Conservation (phyloP, 2,888 invertebrate genomes). For the Netelia melanura region DNA sequence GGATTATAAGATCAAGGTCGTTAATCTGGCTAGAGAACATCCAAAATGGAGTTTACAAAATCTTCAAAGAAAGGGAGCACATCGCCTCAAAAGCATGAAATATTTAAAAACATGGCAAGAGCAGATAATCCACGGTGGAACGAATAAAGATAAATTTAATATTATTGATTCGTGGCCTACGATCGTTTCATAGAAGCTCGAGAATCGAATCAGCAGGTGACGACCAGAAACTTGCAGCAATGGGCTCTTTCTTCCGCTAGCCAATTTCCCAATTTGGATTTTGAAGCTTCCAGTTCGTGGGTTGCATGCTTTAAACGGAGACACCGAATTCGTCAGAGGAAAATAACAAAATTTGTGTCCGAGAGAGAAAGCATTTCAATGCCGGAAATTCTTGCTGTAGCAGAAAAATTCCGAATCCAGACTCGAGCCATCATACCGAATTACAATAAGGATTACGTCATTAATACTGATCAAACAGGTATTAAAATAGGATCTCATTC, state of each 20-base stretch:
- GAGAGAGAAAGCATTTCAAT: conserved; percentile 42
- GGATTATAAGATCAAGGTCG: conserved; percentile 47
- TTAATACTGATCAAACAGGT: conserved; percentile 67
- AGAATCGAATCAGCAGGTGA: conserved; percentile 63
- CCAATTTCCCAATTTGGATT: conserved; percentile 64
- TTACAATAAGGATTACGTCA: conserved; percentile 59
- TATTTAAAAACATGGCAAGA: conserved; percentile 62
- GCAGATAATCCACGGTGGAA: conserved; percentile 59
- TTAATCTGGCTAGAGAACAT: conserved; percentile 52
- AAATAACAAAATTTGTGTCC: conserved; percentile 55
- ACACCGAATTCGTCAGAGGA: conserved; percentile 63
- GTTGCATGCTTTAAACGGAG: conserved; percentile 57
- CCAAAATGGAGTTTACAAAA: conserved; percentile 64
- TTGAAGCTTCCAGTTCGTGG: conserved; percentile 61
- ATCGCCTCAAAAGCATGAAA: conserved; percentile 56
- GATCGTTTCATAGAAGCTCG: conserved; percentile 67
- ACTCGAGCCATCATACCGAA: conserved; percentile 43
- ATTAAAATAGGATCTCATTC: conserved; percentile 2
- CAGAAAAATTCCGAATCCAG: conserved; percentile 50
- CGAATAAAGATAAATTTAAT: conserved; percentile 57
- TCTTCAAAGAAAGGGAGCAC: conserved; percentile 51
- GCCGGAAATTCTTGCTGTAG: conserved; percentile 44
- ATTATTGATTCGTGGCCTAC: conserved; percentile 63
- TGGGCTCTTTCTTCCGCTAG: conserved; percentile 65
- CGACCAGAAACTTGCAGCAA: conserved; percentile 67